Percentiles rank a stretch among this genome's conserved stretches.
phyloP scores from a whole-genome alignment of 2,113 vertebrate genomes.

The Campylorhamphus procurvoides region DNA sequence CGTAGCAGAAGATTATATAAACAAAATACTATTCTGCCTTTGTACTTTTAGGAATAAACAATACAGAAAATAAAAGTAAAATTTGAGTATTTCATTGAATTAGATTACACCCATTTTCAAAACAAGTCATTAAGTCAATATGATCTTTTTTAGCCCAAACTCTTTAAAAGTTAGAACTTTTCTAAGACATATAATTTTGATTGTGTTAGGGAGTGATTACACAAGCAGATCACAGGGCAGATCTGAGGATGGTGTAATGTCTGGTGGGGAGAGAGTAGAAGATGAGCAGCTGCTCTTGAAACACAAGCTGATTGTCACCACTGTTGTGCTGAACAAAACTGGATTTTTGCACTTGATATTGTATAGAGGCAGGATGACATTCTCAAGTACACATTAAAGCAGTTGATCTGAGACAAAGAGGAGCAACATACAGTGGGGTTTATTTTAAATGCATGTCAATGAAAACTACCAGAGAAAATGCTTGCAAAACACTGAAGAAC shows the following conservation, averaged over 20 bases:
- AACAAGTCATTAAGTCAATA: background rate
- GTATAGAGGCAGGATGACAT: background rate
- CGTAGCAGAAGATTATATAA: background rate
- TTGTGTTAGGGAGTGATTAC: background rate
- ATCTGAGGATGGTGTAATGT: background rate
- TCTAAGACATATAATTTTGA: background rate
- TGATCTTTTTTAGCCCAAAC: background rate
- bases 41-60: background rate
- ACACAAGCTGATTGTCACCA: background rate
- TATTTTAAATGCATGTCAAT: background rate
- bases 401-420: background rate
- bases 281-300: background rate
- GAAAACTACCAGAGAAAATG: background rate
- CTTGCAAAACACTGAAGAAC: background rate
- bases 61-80: background rate
- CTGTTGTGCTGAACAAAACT: background rate
- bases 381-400: background rate
- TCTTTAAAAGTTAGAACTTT: background rate
- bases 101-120: background rate
- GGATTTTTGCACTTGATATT: background rate
- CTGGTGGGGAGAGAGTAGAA: background rate
- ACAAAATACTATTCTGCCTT: background rate
- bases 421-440: background rate
- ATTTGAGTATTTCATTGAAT: background rate
- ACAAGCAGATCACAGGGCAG: background rate